Evolutionary conservation across 1,140 invertebrate genomes (phyloP), one percentile per base, ranked within the genome.

Genomic region (Holotrichia oblita): DNA sequence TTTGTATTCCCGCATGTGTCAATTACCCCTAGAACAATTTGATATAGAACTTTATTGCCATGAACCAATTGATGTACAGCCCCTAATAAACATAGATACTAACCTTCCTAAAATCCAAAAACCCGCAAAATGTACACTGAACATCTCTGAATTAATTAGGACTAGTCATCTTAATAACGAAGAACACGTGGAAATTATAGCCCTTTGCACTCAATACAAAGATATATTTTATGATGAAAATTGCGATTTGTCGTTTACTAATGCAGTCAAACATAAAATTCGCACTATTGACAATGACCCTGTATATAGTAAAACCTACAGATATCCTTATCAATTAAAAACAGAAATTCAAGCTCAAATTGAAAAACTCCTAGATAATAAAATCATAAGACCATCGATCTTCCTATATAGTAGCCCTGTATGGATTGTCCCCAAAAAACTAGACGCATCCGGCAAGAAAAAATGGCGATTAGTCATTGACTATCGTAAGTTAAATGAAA

Each of bases 401-500:
- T 83, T 82, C 0, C 84, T 86, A 14, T 86, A 83, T 80, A 85
- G 79, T 64, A 78, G 79, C 14, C 85, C 85, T 0, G 78, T 85
- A 6, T 84, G 80, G 78, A 22, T 87, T 3, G 84, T 88, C 0
- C 84, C 84, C 0, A 88, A 87, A 78, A 87, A 87, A 80, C 3
- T 78, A 14, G 86, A 87, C 48, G 83, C 84, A 0, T 83, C 81
- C 3, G 84, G 81, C 9, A 79, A 86, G 78, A 61, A 48, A 77
- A 86, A 87, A 84, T 86, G 79, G 80, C 79, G 87, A 64, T 48
- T 89, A 7, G 85, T 87, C 14, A 81, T 87, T 9, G 87, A 88
- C 80, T 89, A 86, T 79, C 59, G 87, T 72, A 85, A 86, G 79
- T 61, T 88, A 55, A 89, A 89, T 81, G 83, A 86, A 61, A 83